A percentile compares a stretch with the other conserved stretches of the same genome.
Conservation (phyloP, 1,140 invertebrate genomes). For the Bombus turneri region DNA sequence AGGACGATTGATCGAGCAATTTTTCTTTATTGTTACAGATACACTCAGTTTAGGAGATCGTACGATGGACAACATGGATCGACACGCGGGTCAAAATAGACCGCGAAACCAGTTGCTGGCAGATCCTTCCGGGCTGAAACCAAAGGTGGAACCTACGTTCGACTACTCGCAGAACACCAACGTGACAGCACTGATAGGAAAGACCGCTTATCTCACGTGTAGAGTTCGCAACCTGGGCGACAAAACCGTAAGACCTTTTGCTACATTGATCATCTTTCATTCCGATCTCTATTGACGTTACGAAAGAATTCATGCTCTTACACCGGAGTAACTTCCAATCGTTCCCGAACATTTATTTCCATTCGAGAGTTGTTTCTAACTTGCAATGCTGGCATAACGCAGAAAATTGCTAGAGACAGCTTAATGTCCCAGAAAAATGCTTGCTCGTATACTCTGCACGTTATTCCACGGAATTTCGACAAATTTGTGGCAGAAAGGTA, state of each 20-base stretch:
- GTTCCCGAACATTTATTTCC: background rate
- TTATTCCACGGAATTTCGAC: constrained; percentile 9
- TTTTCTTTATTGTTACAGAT: constrained; percentile 72
- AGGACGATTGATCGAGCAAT: constrained; percentile 19
- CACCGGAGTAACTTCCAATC: background rate
- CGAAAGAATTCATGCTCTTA: background rate
- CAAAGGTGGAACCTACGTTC: constrained; percentile 86
- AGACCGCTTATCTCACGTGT: constrained; percentile 91
- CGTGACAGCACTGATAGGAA: constrained; percentile 90
- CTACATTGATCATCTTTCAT: background rate
- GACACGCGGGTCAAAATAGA: constrained; percentile 74
- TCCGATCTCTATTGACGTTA: background rate
- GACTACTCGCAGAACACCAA: constrained; percentile 89
- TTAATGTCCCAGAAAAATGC: constrained; percentile 25
- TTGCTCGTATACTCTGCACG: background rate
- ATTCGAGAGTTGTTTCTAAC: background rate
- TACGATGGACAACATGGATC: constrained; percentile 76
- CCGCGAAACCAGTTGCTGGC: constrained; percentile 80
- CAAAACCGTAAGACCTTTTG: constrained; percentile 86
- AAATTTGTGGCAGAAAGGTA: constrained; percentile 32
- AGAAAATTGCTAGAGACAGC: constrained; percentile 9
- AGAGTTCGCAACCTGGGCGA: constrained; percentile 91
- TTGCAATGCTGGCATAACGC: background rate
- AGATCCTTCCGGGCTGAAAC: constrained; percentile 71
- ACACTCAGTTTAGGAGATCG: constrained; percentile 80